Evolutionary conservation across 2,888 invertebrate genomes (phyloP).

Genomic region (Caenorhabditis panamensis): DNA sequence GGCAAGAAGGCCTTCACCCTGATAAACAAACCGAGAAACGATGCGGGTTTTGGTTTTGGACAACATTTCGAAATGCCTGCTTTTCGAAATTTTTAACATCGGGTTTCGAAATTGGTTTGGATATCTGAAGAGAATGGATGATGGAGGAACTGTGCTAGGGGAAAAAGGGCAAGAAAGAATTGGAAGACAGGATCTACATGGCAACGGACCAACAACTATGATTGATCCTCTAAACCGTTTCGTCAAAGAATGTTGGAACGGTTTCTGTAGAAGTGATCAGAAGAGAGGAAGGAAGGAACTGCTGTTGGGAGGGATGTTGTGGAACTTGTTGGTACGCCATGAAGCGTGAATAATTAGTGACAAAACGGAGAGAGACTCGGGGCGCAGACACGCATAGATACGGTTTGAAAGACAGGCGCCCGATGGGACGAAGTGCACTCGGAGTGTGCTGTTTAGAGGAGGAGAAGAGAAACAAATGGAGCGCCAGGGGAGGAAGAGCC

Average conservation of each 20-base stretch:
- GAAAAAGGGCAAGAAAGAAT: neutral
- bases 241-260: neutral
- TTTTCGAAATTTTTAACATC: too few relatives aligned
- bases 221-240: too few relatives aligned
- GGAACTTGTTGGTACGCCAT: slow-evolving; percentile 26
- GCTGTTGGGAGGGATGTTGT: neutral
- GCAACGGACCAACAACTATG: too few relatives aligned
- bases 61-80: slow-evolving; percentile 35
- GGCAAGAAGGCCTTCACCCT: slow-evolving; percentile 27
- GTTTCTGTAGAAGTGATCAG: neutral
- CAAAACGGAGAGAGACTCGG: slow-evolving; percentile 10
- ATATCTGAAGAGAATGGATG: too few relatives aligned
- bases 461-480: slow-evolving; percentile 16
- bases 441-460: slow-evolving; percentile 3
- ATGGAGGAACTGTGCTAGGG: too few relatives aligned
- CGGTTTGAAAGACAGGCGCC: slow-evolving; percentile 52
- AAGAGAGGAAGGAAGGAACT: slow-evolving; percentile 2
- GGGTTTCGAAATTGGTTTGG: too few relatives aligned
- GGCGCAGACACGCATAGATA: slow-evolving; percentile 38
- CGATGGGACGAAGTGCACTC: neutral
- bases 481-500: slow-evolving; percentile 11
- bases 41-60: neutral
- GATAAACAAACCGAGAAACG: slow-evolving; percentile 47
- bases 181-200: neutral
- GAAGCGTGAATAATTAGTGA: slow-evolving; percentile 57